Evolutionary conservation across 2,888 invertebrate species (phyloP).

Genomic region (Mylabris sibirica): DNA sequence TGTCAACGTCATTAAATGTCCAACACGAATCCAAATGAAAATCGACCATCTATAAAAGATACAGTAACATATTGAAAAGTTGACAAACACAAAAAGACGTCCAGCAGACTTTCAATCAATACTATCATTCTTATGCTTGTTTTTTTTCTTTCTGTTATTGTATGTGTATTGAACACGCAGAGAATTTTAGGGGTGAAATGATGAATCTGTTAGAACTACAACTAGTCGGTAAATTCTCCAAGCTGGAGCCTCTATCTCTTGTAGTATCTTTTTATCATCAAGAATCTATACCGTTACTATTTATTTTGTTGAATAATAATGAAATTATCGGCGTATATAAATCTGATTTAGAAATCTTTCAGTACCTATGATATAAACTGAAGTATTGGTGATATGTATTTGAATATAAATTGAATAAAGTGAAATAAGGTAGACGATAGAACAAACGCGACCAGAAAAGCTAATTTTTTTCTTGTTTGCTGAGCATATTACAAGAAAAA

Average conservation of each 20-base stretch:
- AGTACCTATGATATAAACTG: slow-evolving; percentile 44
- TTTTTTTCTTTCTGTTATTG: neutral
- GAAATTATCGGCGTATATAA: slow-evolving; percentile 18
- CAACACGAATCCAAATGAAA: slow-evolving; percentile 8
- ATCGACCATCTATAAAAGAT: slow-evolving; percentile 22
- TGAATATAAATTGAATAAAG: slow-evolving; percentile 54
- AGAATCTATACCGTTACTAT: neutral
- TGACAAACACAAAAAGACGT: slow-evolving; percentile 42
- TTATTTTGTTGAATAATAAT: neutral
- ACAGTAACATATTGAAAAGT: slow-evolving; percentile 36
- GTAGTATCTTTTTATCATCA: neutral
- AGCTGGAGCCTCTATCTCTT: neutral
- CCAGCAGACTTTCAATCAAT: slow-evolving; percentile 38
- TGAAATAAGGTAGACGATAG: slow-evolving; percentile 34
- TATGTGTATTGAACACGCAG: slow-evolving; percentile 18
- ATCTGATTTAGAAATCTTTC: slow-evolving; percentile 49
- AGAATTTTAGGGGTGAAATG: slow-evolving; percentile 33
- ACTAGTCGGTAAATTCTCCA: neutral
- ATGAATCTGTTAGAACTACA: slow-evolving; percentile 27
- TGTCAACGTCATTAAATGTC: slow-evolving; percentile 22
- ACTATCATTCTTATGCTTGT: slow-evolving; percentile 18
- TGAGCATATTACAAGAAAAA: slow-evolving; percentile 32
- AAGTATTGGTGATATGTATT: slow-evolving; percentile 41
- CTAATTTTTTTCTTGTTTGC: slow-evolving; percentile 20
- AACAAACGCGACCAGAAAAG: slow-evolving; percentile 27